A percentile compares a stretch with the other conserved stretches of the same genome.
phyloP scores from a whole-genome alignment of 2,113 vertebrate species.

The Callospermophilus lateralis region DNA sequence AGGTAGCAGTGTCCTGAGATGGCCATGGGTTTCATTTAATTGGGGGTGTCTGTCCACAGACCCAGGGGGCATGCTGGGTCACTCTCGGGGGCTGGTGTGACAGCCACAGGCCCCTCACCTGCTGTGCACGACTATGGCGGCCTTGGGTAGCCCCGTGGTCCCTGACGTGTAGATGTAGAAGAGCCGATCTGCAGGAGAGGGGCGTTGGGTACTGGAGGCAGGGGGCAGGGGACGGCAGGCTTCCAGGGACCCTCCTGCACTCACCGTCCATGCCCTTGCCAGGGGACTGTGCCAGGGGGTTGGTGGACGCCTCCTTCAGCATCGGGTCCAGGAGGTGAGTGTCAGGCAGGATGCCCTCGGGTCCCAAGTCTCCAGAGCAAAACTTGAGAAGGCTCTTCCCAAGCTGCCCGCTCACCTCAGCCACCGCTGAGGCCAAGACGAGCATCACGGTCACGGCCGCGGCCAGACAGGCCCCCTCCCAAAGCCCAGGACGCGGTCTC shows the following conservation, averaged over 20 bases:
- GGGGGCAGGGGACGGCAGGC: accelerated
- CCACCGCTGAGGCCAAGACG: slow-evolving; percentile 85
- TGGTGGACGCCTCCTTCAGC: slow-evolving; percentile 84
- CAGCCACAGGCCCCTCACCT: slow-evolving; percentile 85
- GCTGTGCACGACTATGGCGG: slow-evolving; percentile 95
- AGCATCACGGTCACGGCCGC: accelerated
- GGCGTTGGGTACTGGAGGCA: neutral
- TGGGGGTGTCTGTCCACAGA: too few relatives aligned
- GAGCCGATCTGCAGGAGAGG: slow-evolving; percentile 88
- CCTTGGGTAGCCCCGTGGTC: slow-evolving; percentile 95
- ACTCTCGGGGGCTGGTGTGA: neutral
- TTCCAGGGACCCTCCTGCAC: neutral
- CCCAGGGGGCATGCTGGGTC: too few relatives aligned
- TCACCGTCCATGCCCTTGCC: slow-evolving; percentile 92
- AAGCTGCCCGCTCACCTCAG: slow-evolving; percentile 90
- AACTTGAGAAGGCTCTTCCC: slow-evolving; percentile 91
- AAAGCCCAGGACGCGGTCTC: neutral
- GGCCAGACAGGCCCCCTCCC: neutral
- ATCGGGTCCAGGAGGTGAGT: slow-evolving; percentile 90
- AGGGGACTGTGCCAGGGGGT: slow-evolving; percentile 76
- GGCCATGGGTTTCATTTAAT: neutral
- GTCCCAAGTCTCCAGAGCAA: slow-evolving; percentile 88
- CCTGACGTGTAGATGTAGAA: slow-evolving; percentile 97
- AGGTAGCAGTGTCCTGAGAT: neutral
- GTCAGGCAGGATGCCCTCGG: slow-evolving; percentile 80